These are phyloP conservation scores for Cyprinodon tularosa DNA, from an alignment of 2,113 vertebrate species.

Conservation along the genomic window DNA sequence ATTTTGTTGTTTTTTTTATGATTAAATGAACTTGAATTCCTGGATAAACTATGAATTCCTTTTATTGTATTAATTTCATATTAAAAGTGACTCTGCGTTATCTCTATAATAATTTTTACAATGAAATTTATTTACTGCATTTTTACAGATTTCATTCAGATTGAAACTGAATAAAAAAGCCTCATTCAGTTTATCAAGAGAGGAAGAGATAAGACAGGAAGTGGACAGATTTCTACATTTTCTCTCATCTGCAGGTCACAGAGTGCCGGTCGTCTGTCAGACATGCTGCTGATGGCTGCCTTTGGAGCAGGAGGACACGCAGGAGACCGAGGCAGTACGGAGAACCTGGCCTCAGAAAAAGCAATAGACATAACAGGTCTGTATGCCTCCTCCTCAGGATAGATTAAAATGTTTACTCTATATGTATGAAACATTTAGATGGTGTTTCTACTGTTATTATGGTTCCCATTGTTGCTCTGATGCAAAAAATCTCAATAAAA, in stretches of 20 bases:
- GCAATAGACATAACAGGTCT: conserved; percentile 90
- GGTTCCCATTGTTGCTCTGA: background rate
- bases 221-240: background rate
- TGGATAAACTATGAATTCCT: too few species aligned
- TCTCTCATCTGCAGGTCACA: conserved; percentile 82
- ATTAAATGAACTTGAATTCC: too few species aligned
- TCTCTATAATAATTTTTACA: too few species aligned
- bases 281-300: conserved; percentile 93
- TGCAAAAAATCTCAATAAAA: background rate
- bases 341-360: conserved; percentile 89
- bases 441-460: background rate
- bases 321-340: conserved; percentile 84
- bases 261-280: conserved; percentile 91
- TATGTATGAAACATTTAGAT: background rate
- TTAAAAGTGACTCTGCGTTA: too few species aligned
- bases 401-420: background rate
- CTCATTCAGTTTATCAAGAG: background rate
- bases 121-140: too few species aligned
- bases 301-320: conserved; percentile 88
- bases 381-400: background rate
- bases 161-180: too few species aligned
- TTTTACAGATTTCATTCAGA: too few species aligned
- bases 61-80: too few species aligned
- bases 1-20: background rate
- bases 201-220: background rate